phyloP scores from a whole-genome alignment of 2,113 vertebrate genomes.

The Gallinago paraguaiae region DNA sequence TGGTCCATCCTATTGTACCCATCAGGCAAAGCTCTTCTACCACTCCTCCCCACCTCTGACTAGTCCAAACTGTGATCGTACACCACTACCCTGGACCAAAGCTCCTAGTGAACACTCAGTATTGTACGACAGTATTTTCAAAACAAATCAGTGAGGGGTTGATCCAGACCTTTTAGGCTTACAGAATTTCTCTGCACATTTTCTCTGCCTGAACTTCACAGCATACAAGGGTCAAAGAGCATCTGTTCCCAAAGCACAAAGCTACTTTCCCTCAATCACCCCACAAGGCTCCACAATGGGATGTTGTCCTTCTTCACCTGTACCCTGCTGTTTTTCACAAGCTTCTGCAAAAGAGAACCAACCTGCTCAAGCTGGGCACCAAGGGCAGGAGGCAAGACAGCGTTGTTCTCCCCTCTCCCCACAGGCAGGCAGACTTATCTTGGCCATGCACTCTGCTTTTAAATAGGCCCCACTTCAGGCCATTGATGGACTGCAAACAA shows the following conservation, averaged over 20 bases:
- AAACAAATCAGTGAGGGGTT: neutral
- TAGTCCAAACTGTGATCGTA: neutral
- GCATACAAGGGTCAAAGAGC: neutral
- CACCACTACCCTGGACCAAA: neutral
- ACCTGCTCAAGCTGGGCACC: neutral
- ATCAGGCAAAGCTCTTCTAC: neutral
- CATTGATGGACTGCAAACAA: neutral
- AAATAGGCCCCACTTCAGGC: neutral
- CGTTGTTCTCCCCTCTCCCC: neutral
- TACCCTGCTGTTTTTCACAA: neutral
- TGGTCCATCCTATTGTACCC: neutral
- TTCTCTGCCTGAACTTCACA: neutral
- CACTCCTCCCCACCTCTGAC: neutral
- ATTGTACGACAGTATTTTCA: neutral
- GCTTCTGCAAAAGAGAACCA: neutral
- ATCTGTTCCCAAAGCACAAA: neutral
- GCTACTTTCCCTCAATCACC: neutral
- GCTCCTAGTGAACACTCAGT: rapidly evolving
- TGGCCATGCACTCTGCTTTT: neutral
- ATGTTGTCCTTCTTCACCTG: neutral
- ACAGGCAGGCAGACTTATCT: neutral
- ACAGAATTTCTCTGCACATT: neutral
- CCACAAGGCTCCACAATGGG: rapidly evolving
- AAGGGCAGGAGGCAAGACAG: neutral
- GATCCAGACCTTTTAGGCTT: neutral